These are phyloP conservation scores for Drosophila nigricruria DNA, from an alignment of 2,888 invertebrate genomes.

Conservation along the genomic window DNA sequence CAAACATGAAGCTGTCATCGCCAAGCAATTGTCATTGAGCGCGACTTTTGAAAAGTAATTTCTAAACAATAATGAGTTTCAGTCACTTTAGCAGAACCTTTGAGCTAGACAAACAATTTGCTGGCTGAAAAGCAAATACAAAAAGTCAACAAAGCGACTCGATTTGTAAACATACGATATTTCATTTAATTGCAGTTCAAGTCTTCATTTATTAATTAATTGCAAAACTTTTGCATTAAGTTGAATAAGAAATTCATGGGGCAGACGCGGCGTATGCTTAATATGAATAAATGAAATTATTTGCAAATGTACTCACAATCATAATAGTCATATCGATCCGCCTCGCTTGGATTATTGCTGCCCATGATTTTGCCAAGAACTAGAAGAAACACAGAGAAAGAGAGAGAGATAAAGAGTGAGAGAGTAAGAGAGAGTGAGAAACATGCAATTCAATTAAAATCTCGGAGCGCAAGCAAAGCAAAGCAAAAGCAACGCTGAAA, in stretches of 20 bases:
- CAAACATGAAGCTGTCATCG: not conserved
- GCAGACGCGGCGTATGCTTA: constrained; percentile 25
- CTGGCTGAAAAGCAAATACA: not conserved
- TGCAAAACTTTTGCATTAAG: constrained; percentile 3
- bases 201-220: not conserved
- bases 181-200: not conserved
- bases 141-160: not conserved
- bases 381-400: constrained; percentile 35
- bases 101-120: constrained; percentile 3
- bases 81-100: not conserved
- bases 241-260: not conserved
- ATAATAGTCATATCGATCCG: constrained; percentile 83
- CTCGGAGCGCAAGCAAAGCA: constrained; percentile 22
- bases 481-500: constrained; percentile 50
- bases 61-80: not conserved
- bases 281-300: constrained; percentile 5
- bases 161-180: not conserved
- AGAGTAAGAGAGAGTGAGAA: not conserved
- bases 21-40: not conserved
- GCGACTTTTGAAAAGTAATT: constrained; percentile 1
- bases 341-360: constrained; percentile 84
- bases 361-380: constrained; percentile 85
- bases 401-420: constrained; percentile 18
- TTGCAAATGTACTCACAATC: constrained; percentile 79
- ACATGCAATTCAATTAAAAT: constrained; percentile 67